Percentiles rank a stretch among this genome's conserved stretches.
These are phyloP conservation scores for Laupala kohalensis DNA, from an alignment of 1,140 invertebrate species.

Conservation along the genomic window DNA sequence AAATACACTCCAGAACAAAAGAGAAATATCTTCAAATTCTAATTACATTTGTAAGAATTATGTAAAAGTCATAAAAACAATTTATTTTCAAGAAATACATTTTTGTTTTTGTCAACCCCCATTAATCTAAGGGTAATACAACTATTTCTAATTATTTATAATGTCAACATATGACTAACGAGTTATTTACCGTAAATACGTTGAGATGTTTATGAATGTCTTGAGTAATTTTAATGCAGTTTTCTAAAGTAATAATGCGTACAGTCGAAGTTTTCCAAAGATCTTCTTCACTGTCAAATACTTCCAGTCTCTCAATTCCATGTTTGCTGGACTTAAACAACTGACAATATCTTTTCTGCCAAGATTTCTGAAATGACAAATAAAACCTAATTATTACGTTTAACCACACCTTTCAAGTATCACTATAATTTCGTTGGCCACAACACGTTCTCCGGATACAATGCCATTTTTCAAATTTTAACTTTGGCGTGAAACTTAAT, in stretches of 20 bases:
- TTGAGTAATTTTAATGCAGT: constrained; percentile 70
- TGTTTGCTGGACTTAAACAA: constrained; percentile 67
- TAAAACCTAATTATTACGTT: no score
- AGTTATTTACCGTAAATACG: constrained; percentile 36
- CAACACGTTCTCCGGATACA: no score
- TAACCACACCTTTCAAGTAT: no score
- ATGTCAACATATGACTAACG: no score
- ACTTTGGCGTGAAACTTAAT: no score
- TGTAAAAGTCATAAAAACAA: not conserved
- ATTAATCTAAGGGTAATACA: no score
- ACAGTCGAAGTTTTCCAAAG: constrained; percentile 44
- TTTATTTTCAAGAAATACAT: not conserved
- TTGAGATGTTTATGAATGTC: constrained; percentile 33
- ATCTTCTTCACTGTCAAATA: constrained; percentile 63
- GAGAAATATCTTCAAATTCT: no score
- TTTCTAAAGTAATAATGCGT: constrained; percentile 67
- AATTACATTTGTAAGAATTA: no score
- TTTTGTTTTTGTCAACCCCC: not conserved
- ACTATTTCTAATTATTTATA: no score
- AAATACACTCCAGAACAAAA: no score
- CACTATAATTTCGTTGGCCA: no score
- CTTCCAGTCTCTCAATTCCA: constrained; percentile 68
- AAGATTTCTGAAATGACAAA: constrained; percentile 62
- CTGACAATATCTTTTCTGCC: constrained; percentile 63
- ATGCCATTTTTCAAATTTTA: no score